Base-by-base conservation (phyloP, 2,888 invertebrate genomes). In the Agonum fuliginosum region DNA sequence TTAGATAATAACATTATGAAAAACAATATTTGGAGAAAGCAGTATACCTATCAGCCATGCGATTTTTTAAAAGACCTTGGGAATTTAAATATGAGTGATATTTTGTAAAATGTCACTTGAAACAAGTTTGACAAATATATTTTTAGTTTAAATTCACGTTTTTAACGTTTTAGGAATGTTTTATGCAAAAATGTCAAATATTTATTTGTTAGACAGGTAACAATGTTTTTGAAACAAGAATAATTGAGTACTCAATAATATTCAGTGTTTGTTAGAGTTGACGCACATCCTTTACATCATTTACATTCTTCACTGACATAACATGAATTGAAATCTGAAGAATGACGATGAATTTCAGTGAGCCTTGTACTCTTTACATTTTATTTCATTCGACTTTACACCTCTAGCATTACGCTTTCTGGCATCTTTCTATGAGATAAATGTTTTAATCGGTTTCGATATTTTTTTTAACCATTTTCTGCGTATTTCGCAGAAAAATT, bases 11-110 rank as follows among this genome's bases (percentile, higher is more conserved):
- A 12, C 24, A n/a, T 30, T 62, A 62, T 62, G 8, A 62, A 62
- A 54, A 54, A 62, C 17, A 34, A 62, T 62, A 46, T 62, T 30
- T 62, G 10, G 58, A 24, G 54, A 54, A 54, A 54, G 54, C 37
- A 6, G 37, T 37, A n/a, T 37, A 8, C 17, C 46, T 17, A 46
- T 8, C 1, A 46, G 12, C 8, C 37, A n/a, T 3, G 37, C 12
- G 2, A 37, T 10, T 34, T 34, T 34, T 34, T 37, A 54, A 54
- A 4, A 3, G 12, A 24, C 58, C 58, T 62, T 62, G 34, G 6
- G 27, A 14, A 30, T 62, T 62, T 8, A 62, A 30, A 30, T 30
- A 62, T 17, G 8, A 12, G 14, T 54, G 3, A 24, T 54, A 24
- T 54, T 54, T 14, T 20, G 27, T 62, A n/a, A 62, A 62, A 62